Evolutionary conservation across 2,888 invertebrate genomes (phyloP), one percentile per base, ranked within the genome.

Genomic region (Drosophila anomalipes): DNA sequence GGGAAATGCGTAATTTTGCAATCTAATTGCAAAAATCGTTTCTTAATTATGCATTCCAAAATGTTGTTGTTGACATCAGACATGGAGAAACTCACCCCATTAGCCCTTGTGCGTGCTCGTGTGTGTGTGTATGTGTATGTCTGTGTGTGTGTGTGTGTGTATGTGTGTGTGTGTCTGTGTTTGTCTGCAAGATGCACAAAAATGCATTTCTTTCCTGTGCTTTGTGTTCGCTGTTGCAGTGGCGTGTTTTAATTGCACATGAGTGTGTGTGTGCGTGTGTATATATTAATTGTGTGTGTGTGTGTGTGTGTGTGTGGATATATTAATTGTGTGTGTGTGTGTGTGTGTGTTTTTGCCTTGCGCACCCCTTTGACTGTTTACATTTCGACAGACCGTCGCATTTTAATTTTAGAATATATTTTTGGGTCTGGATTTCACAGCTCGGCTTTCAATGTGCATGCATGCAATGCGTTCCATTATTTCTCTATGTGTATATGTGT

Each of bases 371-470:
- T 75, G 85, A 75, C 77, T 89, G 89, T 87, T 89, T 85, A 87
- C 87, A 84, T 85, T 85, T 87, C 89, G 85, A 75, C 80, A 82
- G 68, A 75, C 81, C 68, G 81, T 86, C 78, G 89, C 86, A 84
- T 87, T 89, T 86, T 84, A 86, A 88, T 86, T 89, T 89, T 87
- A 89, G 84, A 86, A 86, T 86, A 86, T 86, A 86, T 86, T 86
- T 86, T 86, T 86, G 86, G 86, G 86, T 84, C 85, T 85, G 89
- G 82, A 89, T 89, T 89, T 87, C 87, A 83, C 84, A 83, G 82
- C 87, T 88, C 89, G 67, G 82, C 85, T 86, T 89, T 84, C 85
- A 80, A 82, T 89, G 84, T 77, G 65, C 79, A 66, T 79, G 85
- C 87, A 77, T 82, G 74, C 77, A 75, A 69, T 84, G 81, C 81